A percentile compares a stretch with the other conserved stretches of the same genome.
phyloP scores from a whole-genome alignment of 2,888 invertebrate species.

The Ectobius pallidus region DNA sequence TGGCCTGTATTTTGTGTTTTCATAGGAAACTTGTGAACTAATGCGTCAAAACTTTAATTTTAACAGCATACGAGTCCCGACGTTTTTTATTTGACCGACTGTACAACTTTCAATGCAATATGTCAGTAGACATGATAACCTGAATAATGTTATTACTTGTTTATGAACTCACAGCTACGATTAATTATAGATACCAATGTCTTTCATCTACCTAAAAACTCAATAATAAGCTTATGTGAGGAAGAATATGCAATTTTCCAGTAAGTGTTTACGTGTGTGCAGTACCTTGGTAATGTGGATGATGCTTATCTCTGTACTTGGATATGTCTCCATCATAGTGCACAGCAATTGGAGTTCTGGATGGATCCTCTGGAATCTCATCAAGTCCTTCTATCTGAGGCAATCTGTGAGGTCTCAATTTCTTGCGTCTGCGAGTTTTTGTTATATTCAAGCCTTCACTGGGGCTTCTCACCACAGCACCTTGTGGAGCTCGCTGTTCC shows the following conservation, averaged over 20 bases:
- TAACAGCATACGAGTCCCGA: too few relatives aligned
- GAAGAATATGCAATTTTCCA: neutral
- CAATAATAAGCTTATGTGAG: neutral
- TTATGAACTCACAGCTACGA: neutral
- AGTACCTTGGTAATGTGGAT: slow-evolving; percentile 65
- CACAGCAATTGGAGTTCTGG: slow-evolving; percentile 58
- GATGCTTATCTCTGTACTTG: slow-evolving; percentile 61
- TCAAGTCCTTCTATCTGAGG: slow-evolving; percentile 14
- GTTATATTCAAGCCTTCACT: neutral
- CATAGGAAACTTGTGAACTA: too few relatives aligned
- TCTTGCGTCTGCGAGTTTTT: neutral
- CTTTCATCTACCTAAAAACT: neutral
- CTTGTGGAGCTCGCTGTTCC: slow-evolving; percentile 23
- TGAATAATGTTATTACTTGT: neutral
- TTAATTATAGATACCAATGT: neutral
- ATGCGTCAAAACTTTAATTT: too few relatives aligned
- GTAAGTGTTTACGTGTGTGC: neutral
- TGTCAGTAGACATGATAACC: neutral
- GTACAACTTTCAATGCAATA: too few relatives aligned
- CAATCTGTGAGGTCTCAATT: neutral
- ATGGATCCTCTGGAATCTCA: neutral
- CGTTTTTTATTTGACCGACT: too few relatives aligned
- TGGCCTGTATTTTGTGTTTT: too few relatives aligned
- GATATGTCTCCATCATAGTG: slow-evolving; percentile 70
- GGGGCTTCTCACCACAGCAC: neutral